Base-by-base conservation (phyloP, 2,113 vertebrate species). In the Atlantisia rogersi region DNA sequence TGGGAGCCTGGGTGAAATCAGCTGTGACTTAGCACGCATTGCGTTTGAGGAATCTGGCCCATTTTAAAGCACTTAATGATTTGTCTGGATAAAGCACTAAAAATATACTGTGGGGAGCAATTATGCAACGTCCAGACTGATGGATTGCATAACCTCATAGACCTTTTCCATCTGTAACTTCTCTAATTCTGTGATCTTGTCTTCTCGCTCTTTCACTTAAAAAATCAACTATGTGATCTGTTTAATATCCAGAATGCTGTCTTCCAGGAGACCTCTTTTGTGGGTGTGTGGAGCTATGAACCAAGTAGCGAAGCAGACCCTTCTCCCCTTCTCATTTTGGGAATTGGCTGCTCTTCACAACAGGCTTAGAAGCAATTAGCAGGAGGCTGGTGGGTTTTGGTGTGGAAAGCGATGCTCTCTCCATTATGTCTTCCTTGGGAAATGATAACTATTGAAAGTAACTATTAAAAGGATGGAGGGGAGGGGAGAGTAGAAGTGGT, bases 11-110 rank as follows among this genome's bases (percentile, higher is more conserved):
- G 4, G 82, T 29, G 93, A 59, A 93, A 87, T 96, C 93, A 97
- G 92, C 79, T 93, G 94, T 92, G 95, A 92, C 89, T 96, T 88
- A 85, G 84, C 85, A 94, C n/a, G 25, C 91, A 87, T n/a, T 82
- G 94, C 59, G 1, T 90, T 92, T 91, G 90, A 97, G 95, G 94
- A 96, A 95, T 94, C 92, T 82, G 90, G 86, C 84, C 82, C 94
- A 48, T 97, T 95, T 94, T 89, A 96, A 97, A 97, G 88, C 94
- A 96, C 95, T 97, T 96, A 95, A 97, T 91, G 95, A 95, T 95
- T 96, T 95, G 95, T 97, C 97, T 96, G 97, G 94, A 95, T 97
- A 86, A 94, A 91, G 92, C 87, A 95, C 96, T 96, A 95, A 97
- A 97, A 95, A 95, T 95, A 97, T 90, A 96, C 95, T 92, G 91